A percentile compares a stretch with the other conserved stretches of the same genome.
Conservation (phyloP, 1,140 invertebrate genomes). For the Helicorthomorpha holstii region DNA sequence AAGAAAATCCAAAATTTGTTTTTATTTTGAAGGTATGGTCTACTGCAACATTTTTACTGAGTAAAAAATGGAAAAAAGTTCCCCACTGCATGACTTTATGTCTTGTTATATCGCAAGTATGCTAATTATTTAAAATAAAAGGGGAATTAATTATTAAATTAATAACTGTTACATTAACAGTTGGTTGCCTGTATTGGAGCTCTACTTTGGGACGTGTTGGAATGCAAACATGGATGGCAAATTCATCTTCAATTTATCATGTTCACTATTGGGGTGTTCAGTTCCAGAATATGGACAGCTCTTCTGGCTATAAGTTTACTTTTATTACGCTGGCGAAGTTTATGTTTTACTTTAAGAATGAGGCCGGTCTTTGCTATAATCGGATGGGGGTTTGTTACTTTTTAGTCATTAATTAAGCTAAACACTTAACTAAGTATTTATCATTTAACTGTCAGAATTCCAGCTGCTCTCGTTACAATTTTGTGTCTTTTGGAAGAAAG, state of each 20-base stretch:
- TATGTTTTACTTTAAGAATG: constrained; percentile 56
- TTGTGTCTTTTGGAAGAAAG: constrained; percentile 32
- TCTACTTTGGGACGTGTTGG: constrained; percentile 42
- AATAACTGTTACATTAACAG: constrained; percentile 18
- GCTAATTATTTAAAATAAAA: constrained; percentile 7
- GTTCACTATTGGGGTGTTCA: constrained; percentile 53
- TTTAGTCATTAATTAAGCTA: constrained; percentile 1
- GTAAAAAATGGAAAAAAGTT: constrained; percentile 53
- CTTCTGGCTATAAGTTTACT: constrained; percentile 60
- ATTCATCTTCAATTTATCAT: constrained; percentile 52
- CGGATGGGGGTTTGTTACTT: constrained; percentile 53
- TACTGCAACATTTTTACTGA: constrained; percentile 51
- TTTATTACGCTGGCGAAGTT: constrained; percentile 59
- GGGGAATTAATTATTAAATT: not conserved
- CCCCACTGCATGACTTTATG: constrained; percentile 66
- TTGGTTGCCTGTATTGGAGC: constrained; percentile 45
- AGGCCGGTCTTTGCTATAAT: constrained; percentile 48
- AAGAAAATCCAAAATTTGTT: constrained; percentile 5
- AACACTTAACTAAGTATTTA: constrained; percentile 6
- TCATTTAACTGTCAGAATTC: constrained; percentile 29
- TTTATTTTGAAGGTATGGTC: constrained; percentile 45
- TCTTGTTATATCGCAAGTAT: constrained; percentile 60
- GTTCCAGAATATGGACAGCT: constrained; percentile 63
- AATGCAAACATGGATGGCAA: constrained; percentile 28
- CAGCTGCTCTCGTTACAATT: constrained; percentile 32